Percentiles rank a stretch among this genome's conserved stretches.
These are phyloP conservation scores for Heteronetta atricapilla DNA, from an alignment of 2,113 vertebrate species.

Conservation along the genomic window DNA sequence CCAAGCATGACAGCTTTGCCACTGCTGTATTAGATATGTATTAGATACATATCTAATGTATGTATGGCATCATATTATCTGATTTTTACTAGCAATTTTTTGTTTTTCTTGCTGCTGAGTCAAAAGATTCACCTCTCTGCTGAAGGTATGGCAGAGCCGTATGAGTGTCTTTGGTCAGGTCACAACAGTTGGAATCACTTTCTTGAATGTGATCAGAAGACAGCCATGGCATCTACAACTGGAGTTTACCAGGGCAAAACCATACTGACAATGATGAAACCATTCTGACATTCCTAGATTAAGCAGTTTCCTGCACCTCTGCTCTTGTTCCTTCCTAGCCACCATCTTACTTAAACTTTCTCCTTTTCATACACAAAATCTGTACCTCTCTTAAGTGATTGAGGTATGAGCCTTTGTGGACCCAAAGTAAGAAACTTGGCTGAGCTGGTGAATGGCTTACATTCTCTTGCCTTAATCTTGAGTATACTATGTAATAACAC, in stretches of 20 bases:
- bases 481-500: neutral
- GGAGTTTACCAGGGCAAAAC: neutral
- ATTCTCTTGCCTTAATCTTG: neutral
- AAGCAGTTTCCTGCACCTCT: neutral
- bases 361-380: neutral
- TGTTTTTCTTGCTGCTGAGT: neutral
- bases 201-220: neutral
- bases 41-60: too few species aligned
- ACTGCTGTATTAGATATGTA: neutral
- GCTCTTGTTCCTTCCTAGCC: neutral
- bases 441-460: neutral
- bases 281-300: neutral
- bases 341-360: neutral
- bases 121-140: neutral
- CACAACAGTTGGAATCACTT: neutral
- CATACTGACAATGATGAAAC: neutral
- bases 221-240: neutral
- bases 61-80: too few species aligned
- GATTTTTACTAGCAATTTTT: neutral
- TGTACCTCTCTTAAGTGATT: neutral
- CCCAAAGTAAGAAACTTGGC: neutral
- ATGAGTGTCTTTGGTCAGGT: neutral
- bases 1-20: slow-evolving; percentile 61
- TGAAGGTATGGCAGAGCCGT: neutral
- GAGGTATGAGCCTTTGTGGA: neutral